A percentile compares a stretch with the other conserved stretches of the same genome.
Conservation (phyloP, 2,888 invertebrate species). For the Dryobotodes eremita region DNA sequence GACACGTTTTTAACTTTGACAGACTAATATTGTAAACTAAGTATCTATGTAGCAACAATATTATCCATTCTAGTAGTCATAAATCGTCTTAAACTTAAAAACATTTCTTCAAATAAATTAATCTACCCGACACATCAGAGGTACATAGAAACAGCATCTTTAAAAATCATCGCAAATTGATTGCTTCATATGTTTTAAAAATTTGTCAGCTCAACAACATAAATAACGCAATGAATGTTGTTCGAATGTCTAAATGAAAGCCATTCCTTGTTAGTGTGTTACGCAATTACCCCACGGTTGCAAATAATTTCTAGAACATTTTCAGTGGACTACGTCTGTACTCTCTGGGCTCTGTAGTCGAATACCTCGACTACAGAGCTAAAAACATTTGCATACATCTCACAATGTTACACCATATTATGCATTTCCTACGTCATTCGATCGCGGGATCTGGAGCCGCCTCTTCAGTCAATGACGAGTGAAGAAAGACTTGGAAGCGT, state of each 20-base stretch:
- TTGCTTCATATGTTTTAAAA: too few species aligned
- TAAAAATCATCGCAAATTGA: too few species aligned
- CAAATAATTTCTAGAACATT: constrained; percentile 24
- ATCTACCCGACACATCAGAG: constrained; percentile 9
- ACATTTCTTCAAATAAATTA: constrained; percentile 2
- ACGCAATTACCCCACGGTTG: background rate
- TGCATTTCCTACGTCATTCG: constrained; percentile 38
- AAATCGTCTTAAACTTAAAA: constrained; percentile 2
- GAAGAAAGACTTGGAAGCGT: constrained; percentile 64
- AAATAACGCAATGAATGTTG: too few species aligned
- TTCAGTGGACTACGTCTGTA: too few species aligned
- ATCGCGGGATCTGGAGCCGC: constrained; percentile 46
- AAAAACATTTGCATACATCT: background rate
- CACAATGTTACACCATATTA: constrained; percentile 33
- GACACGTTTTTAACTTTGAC: too few species aligned
- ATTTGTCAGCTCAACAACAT: too few species aligned
- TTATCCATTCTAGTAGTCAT: background rate
- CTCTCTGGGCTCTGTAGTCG: too few species aligned
- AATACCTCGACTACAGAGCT: background rate
- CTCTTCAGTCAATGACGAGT: constrained; percentile 43
- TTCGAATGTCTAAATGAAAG: too few species aligned
- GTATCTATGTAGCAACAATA: too few species aligned
- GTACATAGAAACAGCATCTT: too few species aligned
- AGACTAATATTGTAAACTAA: too few species aligned
- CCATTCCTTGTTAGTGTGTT: too few species aligned